phyloP scores from a whole-genome alignment of 2,113 vertebrate species.

The Corydoras sp. region DNA sequence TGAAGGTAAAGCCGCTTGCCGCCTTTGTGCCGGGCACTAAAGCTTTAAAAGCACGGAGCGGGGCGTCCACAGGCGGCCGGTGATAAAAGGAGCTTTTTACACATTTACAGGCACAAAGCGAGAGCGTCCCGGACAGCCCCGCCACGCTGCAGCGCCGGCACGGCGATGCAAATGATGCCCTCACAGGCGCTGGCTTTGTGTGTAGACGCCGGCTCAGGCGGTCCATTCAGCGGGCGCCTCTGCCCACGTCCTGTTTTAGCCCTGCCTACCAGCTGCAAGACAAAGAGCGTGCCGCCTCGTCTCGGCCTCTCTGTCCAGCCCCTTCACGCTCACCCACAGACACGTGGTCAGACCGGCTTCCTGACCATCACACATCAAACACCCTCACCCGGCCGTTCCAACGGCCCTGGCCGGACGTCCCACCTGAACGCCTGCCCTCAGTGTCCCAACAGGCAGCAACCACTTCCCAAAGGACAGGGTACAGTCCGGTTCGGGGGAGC shows the following conservation, averaged over 20 bases:
- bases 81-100: not conserved
- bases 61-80: too few relatives aligned
- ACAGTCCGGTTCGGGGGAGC: not conserved
- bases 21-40: not conserved
- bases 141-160: slow-evolving; percentile 18
- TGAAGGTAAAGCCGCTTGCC: not conserved
- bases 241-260: slow-evolving; percentile 47
- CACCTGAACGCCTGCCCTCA: too few relatives aligned
- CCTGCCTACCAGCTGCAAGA: slow-evolving; percentile 44
- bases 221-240: slow-evolving; percentile 62
- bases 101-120: slow-evolving; percentile 31
- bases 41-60: too few relatives aligned
- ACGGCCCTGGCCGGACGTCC: not conserved
- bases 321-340: slow-evolving; percentile 30
- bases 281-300: slow-evolving; percentile 64
- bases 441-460: too few relatives aligned
- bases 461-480: too few relatives aligned
- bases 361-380: not conserved
- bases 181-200: slow-evolving; percentile 64
- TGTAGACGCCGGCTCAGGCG: slow-evolving; percentile 52
- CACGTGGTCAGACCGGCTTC: slow-evolving; percentile 35
- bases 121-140: too few relatives aligned
- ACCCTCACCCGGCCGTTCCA: not conserved
- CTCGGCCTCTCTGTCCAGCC: slow-evolving; percentile 37
- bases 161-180: slow-evolving; percentile 68